Conservation (phyloP, 2,888 invertebrate genomes). For the Stenolophus ochropezus region DNA sequence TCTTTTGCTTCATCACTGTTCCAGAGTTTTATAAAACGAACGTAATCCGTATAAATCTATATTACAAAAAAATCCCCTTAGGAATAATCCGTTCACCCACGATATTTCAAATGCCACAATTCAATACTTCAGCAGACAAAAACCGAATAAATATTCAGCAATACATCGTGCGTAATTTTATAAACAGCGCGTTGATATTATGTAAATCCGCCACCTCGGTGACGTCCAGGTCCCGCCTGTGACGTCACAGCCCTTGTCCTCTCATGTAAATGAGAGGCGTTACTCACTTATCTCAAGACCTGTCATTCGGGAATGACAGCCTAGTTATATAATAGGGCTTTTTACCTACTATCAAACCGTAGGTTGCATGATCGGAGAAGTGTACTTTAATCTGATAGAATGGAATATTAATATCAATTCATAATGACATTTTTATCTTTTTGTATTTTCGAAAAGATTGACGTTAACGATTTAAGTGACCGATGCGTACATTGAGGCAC, state of each 20-base stretch:
- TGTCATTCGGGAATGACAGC: neutral
- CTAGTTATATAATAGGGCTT: neutral
- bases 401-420: too few relatives aligned
- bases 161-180: neutral
- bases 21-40: too few relatives aligned
- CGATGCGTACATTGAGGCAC: too few relatives aligned
- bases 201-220: neutral
- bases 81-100: neutral
- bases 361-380: neutral
- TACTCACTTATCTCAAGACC: neutral
- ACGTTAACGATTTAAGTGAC: too few relatives aligned
- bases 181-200: neutral
- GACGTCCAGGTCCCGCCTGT: neutral
- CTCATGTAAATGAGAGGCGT: constrained; percentile 11
- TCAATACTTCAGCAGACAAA: neutral
- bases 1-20: too few relatives aligned
- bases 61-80: neutral
- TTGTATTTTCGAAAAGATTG: too few relatives aligned
- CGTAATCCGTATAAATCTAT: too few relatives aligned
- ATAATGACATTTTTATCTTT: too few relatives aligned
- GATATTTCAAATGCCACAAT: neutral
- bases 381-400: neutral
- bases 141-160: neutral
- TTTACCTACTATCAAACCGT: neutral
- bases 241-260: neutral